Base-by-base conservation (phyloP, 1,140 invertebrate genomes). In the Bradynema listronoti region DNA sequence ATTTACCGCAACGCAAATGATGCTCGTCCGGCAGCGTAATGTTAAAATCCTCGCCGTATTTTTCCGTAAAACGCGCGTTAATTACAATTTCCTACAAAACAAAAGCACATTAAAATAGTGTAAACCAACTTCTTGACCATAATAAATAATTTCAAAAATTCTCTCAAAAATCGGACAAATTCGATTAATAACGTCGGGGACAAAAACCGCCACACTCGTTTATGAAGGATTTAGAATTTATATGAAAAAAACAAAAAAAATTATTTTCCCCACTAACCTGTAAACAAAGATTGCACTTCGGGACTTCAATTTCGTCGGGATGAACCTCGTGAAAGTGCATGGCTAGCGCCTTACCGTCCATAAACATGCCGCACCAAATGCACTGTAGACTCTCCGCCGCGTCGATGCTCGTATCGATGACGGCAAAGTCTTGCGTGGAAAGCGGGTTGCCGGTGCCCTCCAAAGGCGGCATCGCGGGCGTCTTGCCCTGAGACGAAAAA, bases 331-430 rank as follows among this genome's bases (percentile, higher is more conserved):
- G 61, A 53, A 77, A 77, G 55, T 77, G 74, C 51, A 54, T 65
- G 11, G 70, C 72, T 7, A 78, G 45, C 6, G 63, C 42, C 7
- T 42, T 32, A 0, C 41, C 57, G 53, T 78, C 68, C 67, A 75
- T 73, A 25, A 78, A 61, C 73, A 78, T 77, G 34, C 74, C 73
- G 45, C 74, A 76, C 75, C 76, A 77, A 61, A 77, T 77, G 54
- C 74, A 77, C 50, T 77, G 74, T 22, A 77, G 47, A 58, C 72
- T 78, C 19, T 77, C 74, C n/a, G 49, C 41, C 24, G 66, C 63
- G 6, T 49, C 58, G 22, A 69, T 45, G 36, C 58, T 50, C 1
- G 63, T 49, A 49, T 78, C 72, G 39, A 77, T 75, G 2, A 77
- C 73, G 7, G 74, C 76, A 63, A 77, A 78, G 36, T 77, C 74